These are phyloP conservation scores for Oreochromis mossambicus DNA, from an alignment of 2,797 vertebrate species.

Conservation along the genomic window DNA sequence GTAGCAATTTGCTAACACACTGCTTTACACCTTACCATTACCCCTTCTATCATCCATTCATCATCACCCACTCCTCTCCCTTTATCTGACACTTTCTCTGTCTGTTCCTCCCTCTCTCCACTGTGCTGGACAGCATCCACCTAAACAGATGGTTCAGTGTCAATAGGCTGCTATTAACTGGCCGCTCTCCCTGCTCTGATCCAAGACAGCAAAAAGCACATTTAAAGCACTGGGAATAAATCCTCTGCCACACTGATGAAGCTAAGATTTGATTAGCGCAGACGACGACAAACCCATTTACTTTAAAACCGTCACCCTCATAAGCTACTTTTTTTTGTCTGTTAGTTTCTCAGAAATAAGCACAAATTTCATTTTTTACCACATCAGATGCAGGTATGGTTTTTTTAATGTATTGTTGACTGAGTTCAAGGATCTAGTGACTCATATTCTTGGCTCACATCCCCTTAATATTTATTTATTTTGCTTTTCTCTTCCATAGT, in stretches of 20 bases:
- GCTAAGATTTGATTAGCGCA: conserved; percentile 25
- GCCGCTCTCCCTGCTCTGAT: conserved; percentile 81
- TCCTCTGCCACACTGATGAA: conserved; percentile 22
- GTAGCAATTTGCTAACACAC: conserved; percentile 22
- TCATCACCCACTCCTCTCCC: conserved; percentile 12
- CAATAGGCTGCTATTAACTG: conserved; percentile 95
- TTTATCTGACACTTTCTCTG: conserved; percentile 36
- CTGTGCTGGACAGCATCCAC: conserved; percentile 79
- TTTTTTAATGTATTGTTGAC: neutral
- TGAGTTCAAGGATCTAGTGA: conserved; percentile 8
- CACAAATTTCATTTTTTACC: neutral
- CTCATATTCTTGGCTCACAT: conserved; percentile 31
- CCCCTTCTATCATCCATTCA: conserved; percentile 6
- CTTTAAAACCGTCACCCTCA: neutral
- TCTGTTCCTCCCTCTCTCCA: conserved; percentile 15
- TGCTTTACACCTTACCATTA: neutral
- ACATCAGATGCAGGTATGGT: neutral
- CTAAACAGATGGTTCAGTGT: conserved; percentile 90
- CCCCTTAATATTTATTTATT: neutral
- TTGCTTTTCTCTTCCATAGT: conserved; percentile 35
- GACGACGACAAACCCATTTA: neutral
- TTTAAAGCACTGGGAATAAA: conserved; percentile 59
- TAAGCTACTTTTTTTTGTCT: neutral
- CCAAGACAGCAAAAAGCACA: conserved; percentile 75
- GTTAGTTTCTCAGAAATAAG: neutral